Percentiles rank a stretch among this genome's conserved stretches.
These are phyloP conservation scores for Ischnus inquisitorius DNA, from an alignment of 2,888 invertebrate genomes.

Conservation along the genomic window DNA sequence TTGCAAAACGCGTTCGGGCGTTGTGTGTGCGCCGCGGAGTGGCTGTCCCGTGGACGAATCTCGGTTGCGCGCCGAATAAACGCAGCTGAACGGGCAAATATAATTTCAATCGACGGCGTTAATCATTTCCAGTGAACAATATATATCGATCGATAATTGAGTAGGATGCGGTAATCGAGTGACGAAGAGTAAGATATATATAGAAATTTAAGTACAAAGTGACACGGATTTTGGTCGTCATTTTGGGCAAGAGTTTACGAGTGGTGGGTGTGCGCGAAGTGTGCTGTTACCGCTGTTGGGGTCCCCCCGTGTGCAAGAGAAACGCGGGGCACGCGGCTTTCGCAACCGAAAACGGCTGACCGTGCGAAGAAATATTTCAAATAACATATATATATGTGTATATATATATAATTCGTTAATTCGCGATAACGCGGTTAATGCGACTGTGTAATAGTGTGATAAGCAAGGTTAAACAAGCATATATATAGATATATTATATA, in stretches of 20 bases:
- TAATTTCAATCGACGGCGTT: neutral
- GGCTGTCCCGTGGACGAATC: constrained; percentile 86
- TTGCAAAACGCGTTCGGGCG: constrained; percentile 87
- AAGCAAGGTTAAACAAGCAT: neutral
- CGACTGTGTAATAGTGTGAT: constrained; percentile 23
- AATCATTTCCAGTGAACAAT: neutral
- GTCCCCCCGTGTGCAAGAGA: constrained; percentile 34
- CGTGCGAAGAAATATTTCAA: neutral
- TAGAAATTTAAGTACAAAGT: neutral
- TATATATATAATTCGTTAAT: neutral
- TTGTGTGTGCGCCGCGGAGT: constrained; percentile 83
- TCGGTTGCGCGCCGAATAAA: constrained; percentile 69
- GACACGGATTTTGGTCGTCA: constrained; percentile 18
- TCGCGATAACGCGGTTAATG: constrained; percentile 7
- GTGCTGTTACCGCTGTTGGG: constrained; percentile 26
- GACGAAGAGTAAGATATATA: neutral
- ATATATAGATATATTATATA: neutral
- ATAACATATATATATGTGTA: neutral
- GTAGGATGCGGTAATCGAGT: neutral
- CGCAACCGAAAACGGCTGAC: constrained; percentile 51
- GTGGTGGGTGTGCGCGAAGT: constrained; percentile 37
- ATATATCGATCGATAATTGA: constrained; percentile 9
- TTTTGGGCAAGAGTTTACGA: constrained; percentile 42
- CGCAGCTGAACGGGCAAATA: constrained; percentile 34
- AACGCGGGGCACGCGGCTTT: constrained; percentile 58